A percentile compares a stretch with the other conserved stretches of the same genome.
Evolutionary conservation across 2,797 vertebrate species (phyloP).

Genomic region (Onychomys torridus): DNA sequence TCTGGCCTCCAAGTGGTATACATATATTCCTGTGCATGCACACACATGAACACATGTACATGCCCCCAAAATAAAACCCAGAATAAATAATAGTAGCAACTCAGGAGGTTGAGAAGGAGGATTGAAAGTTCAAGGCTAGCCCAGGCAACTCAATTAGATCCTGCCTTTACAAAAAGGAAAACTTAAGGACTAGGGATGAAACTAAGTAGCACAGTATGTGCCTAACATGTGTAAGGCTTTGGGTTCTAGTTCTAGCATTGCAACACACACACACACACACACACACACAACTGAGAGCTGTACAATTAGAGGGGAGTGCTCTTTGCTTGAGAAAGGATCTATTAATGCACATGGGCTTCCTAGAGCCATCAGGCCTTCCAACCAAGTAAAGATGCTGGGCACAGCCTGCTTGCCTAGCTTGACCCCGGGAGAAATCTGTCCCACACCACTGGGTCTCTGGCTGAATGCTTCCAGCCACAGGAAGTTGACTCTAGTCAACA

Average conservation of each 20-base stretch:
- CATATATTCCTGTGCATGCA: too few relatives aligned
- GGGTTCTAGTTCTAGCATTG: not conserved
- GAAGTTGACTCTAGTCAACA: not conserved
- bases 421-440: not conserved
- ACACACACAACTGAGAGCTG: not conserved
- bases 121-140: not conserved
- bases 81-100: not conserved
- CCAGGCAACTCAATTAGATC: not conserved
- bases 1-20: not conserved
- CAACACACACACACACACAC: not conserved
- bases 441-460: not conserved
- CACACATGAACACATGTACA: not conserved
- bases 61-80: not conserved
- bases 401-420: not conserved
- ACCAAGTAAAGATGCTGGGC: not conserved
- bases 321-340: not conserved
- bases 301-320: not conserved
- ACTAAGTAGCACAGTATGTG: not conserved
- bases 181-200: not conserved
- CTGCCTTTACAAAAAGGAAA: not conserved
- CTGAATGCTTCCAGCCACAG: not conserved
- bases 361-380: not conserved
- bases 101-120: not conserved
- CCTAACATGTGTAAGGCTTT: not conserved
- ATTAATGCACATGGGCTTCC: not conserved